These are phyloP conservation scores for Microvelia longipes DNA, from an alignment of 1,140 invertebrate genomes.

Conservation along the genomic window DNA sequence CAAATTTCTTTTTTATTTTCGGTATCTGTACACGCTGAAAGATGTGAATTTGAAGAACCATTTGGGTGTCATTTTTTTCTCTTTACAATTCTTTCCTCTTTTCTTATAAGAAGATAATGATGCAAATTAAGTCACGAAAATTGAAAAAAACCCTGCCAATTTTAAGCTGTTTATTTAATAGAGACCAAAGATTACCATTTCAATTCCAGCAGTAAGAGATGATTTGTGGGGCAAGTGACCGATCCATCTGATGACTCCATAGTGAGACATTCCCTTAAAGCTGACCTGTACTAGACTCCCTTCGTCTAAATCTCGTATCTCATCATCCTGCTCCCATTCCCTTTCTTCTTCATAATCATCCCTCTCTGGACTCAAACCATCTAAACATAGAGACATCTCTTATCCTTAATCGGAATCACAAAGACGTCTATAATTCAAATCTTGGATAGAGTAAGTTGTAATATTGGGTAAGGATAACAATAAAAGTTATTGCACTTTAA, in stretches of 20 bases:
- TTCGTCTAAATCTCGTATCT: conserved; percentile 36
- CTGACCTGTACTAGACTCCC: conserved; percentile 58
- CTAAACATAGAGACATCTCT: conserved; percentile 7
- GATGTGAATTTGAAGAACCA: too few relatives aligned
- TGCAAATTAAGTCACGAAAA: too few relatives aligned
- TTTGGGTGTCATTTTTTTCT: too few relatives aligned
- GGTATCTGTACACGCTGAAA: too few relatives aligned
- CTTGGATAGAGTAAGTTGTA: background rate
- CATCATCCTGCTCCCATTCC: conserved; percentile 13
- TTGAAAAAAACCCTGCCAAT: too few relatives aligned
- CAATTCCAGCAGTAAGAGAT: conserved; percentile 45
- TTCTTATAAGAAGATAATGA: too few relatives aligned
- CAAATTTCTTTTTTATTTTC: too few relatives aligned
- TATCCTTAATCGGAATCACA: background rate
- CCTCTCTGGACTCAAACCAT: conserved; percentile 11
- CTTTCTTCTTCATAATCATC: conserved; percentile 17
- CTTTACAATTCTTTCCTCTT: too few relatives aligned
- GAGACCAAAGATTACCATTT: conserved; percentile 45
- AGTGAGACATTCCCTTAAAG: conserved; percentile 37
- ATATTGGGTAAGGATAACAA: too few relatives aligned
- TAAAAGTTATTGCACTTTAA: too few relatives aligned
- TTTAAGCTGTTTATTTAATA: too few relatives aligned
- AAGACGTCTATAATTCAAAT: background rate
- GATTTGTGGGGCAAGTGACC: conserved; percentile 37
- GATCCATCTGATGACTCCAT: conserved; percentile 80